Percentiles rank a stretch among this genome's conserved stretches.
These are phyloP conservation scores for Morpho achilles DNA, from an alignment of 2,888 invertebrate genomes.

Conservation along the genomic window DNA sequence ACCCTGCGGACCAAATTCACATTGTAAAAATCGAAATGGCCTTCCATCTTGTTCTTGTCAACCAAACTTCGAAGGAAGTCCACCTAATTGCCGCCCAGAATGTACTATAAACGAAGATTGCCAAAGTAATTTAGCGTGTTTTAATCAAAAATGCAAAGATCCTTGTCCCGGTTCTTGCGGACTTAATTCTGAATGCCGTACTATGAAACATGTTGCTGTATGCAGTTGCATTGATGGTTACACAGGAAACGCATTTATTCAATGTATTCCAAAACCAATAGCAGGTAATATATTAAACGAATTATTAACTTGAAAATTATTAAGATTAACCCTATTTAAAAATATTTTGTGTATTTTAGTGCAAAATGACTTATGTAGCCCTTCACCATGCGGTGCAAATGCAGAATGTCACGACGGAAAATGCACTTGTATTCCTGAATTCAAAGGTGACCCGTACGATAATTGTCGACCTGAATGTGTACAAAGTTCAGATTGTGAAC, in stretches of 20 bases:
- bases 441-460: slow-evolving; percentile 86
- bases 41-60: slow-evolving; percentile 82
- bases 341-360: slow-evolving; percentile 39
- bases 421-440: slow-evolving; percentile 86
- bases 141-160: slow-evolving; percentile 82
- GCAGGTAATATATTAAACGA: slow-evolving; percentile 38
- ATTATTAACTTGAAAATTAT: neutral
- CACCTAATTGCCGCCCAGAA: slow-evolving; percentile 84
- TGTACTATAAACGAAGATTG: slow-evolving; percentile 85
- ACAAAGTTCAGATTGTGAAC: slow-evolving; percentile 85
- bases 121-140: slow-evolving; percentile 81
- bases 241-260: slow-evolving; percentile 82
- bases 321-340: neutral
- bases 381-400: slow-evolving; percentile 85
- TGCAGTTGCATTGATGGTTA: slow-evolving; percentile 80
- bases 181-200: slow-evolving; percentile 76
- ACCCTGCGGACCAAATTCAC: slow-evolving; percentile 82
- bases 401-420: slow-evolving; percentile 83
- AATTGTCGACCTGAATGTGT: slow-evolving; percentile 90
- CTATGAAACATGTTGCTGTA: slow-evolving; percentile 81
- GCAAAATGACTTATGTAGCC: slow-evolving; percentile 80
- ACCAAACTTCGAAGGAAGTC: slow-evolving; percentile 80
- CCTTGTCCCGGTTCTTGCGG: slow-evolving; percentile 87
- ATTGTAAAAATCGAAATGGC: slow-evolving; percentile 77
- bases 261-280: slow-evolving; percentile 57